These are phyloP conservation scores for Temnothorax unifasciatus DNA, from an alignment of 2,888 invertebrate genomes.

Conservation along the genomic window DNA sequence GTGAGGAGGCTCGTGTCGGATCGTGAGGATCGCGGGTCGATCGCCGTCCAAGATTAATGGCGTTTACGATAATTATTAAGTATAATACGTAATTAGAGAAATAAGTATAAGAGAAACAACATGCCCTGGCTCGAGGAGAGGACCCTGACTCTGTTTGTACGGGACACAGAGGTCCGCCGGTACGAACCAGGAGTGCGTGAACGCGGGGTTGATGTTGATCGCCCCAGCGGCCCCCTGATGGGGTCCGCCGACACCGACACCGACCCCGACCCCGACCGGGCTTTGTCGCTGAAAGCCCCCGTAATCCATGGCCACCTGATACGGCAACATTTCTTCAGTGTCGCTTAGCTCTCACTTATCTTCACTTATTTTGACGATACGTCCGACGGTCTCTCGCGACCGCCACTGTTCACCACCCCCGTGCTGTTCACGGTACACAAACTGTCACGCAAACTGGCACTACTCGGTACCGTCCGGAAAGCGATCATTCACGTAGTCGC, in stretches of 20 bases:
- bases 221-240: slow-evolving; percentile 94
- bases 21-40: slow-evolving; percentile 27
- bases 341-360: slow-evolving; percentile 35
- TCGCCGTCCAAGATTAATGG: slow-evolving; percentile 21
- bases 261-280: slow-evolving; percentile 85
- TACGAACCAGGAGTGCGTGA: slow-evolving; percentile 98
- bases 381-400: slow-evolving; percentile 6
- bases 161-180: slow-evolving; percentile 97
- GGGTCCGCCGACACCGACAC: slow-evolving; percentile 87
- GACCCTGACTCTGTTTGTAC: slow-evolving; percentile 92
- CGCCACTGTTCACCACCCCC: slow-evolving; percentile 27
- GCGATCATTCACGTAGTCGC: slow-evolving; percentile 14
- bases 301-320: slow-evolving; percentile 94
- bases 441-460: slow-evolving; percentile 34
- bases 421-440: slow-evolving; percentile 28
- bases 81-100: slow-evolving; percentile 64
- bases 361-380: slow-evolving; percentile 16
- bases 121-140: slow-evolving; percentile 97
- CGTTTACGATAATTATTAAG: slow-evolving; percentile 41
- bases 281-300: slow-evolving; percentile 87
- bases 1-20: not conserved
- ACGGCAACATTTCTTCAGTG: slow-evolving; percentile 91
- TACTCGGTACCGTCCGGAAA: slow-evolving; percentile 12
- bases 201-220: slow-evolving; percentile 92
- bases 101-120: slow-evolving; percentile 88